Percentiles rank a stretch among this genome's conserved stretches.
These are phyloP conservation scores for Pampusana beccarii DNA, from an alignment of 2,113 vertebrate genomes.

Conservation along the genomic window DNA sequence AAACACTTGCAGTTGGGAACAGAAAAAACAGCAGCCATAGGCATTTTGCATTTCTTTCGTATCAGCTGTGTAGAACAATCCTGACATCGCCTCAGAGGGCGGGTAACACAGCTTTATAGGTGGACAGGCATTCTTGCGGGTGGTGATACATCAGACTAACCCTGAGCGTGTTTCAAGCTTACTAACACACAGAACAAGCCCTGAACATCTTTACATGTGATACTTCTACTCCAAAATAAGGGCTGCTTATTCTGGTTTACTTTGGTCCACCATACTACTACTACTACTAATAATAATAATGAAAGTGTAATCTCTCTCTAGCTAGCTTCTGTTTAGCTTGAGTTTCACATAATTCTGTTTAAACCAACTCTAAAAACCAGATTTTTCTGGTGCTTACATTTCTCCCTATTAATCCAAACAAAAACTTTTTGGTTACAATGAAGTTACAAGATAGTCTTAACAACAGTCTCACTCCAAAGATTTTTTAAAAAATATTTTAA, in stretches of 20 bases:
- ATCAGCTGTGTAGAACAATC: not conserved
- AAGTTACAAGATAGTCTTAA: not conserved
- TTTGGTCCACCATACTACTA: not conserved
- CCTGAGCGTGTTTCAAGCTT: not conserved
- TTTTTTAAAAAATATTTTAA: not conserved
- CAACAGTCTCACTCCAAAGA: not conserved
- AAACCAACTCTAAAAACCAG: not conserved
- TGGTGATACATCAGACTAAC: not conserved
- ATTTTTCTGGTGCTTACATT: not conserved
- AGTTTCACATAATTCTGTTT: not conserved
- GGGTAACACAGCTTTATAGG: not conserved
- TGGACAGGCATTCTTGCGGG: not conserved
- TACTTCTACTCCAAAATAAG: not conserved
- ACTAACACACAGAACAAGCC: not conserved
- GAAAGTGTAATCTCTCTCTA: not conserved
- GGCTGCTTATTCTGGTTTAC: not conserved
- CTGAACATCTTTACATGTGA: not conserved
- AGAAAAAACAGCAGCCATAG: fast-evolving
- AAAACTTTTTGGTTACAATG: not conserved
- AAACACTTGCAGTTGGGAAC: not conserved
- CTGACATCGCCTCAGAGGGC: not conserved
- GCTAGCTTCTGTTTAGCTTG: not conserved
- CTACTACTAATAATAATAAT: too few relatives aligned
- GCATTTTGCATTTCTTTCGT: not conserved
- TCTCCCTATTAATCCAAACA: not conserved